Evolutionary conservation across 2,113 vertebrate genomes (phyloP).

Genomic region (Aphyosemion australe): DNA sequence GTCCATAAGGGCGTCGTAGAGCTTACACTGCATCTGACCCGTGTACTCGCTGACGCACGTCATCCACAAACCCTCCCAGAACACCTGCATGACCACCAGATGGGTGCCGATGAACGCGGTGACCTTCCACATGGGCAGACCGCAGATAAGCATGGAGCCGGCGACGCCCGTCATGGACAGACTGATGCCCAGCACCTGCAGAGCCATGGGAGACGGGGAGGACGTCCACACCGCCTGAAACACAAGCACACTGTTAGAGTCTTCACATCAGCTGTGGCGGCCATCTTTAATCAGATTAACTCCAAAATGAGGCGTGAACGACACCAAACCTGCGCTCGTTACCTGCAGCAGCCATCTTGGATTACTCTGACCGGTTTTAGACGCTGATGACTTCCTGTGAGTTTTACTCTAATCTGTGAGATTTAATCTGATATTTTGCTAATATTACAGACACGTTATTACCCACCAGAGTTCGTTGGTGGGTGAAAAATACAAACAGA

Average conservation of each 20-base stretch:
- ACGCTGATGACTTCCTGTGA: too few species aligned
- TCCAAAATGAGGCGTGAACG: too few species aligned
- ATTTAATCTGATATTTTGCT: too few species aligned
- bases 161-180: conserved; percentile 80
- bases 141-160: conserved; percentile 85
- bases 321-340: too few species aligned
- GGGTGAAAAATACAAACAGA: too few species aligned
- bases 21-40: conserved; percentile 88
- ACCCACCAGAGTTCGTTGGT: too few species aligned
- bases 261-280: too few species aligned
- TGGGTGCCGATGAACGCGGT: conserved; percentile 86
- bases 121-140: conserved; percentile 89
- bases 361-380: too few species aligned
- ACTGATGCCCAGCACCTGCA: conserved; percentile 82
- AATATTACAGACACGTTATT: too few species aligned
- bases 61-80: conserved; percentile 91
- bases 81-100: conserved; percentile 87
- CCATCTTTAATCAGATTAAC: too few species aligned
- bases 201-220: conserved; percentile 62
- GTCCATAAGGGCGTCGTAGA: conserved; percentile 85
- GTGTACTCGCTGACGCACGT: conserved; percentile 85
- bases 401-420: too few species aligned
- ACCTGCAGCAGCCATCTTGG: too few species aligned
- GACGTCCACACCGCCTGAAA: conserved; percentile 13
- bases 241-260: neutral